Conservation (phyloP, 1,140 invertebrate genomes). For the Pteromalus puparum region DNA sequence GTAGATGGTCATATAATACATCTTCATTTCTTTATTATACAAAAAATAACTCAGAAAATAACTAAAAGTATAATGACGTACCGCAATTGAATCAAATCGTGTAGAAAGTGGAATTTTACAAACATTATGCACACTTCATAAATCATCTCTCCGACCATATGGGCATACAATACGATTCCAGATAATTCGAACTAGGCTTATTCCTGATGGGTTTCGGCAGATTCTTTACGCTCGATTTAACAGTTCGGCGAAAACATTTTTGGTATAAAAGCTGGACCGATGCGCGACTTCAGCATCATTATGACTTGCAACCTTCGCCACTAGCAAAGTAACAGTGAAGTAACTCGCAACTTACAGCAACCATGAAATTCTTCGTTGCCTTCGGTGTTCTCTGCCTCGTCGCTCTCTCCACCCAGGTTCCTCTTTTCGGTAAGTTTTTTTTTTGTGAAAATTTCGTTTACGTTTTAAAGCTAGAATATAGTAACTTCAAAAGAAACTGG, state of each 20-base stretch:
- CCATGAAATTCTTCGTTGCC: conserved; percentile 6
- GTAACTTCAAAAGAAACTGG: background rate
- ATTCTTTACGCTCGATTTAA: background rate
- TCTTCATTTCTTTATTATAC: no score
- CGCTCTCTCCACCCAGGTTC: background rate
- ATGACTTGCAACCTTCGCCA: background rate
- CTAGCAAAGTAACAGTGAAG: background rate
- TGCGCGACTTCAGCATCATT: background rate
- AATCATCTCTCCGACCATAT: background rate
- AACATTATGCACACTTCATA: background rate
- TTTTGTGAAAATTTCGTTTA: no score
- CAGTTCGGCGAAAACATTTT: background rate
- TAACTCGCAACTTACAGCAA: background rate
- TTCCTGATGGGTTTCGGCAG: background rate
- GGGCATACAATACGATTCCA: no score
- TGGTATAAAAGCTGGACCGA: background rate
- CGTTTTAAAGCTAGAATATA: no score
- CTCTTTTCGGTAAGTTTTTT: background rate
- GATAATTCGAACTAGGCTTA: background rate
- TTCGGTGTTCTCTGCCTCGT: conserved; percentile 17
- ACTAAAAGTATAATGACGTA: no score
- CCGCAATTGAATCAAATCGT: no score
- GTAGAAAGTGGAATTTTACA: no score
- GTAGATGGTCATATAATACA: no score
- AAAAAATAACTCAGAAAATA: no score